These are phyloP conservation scores for Pterobdella sp. DNA, from an alignment of 2,888 invertebrate species.

Conservation along the genomic window DNA sequence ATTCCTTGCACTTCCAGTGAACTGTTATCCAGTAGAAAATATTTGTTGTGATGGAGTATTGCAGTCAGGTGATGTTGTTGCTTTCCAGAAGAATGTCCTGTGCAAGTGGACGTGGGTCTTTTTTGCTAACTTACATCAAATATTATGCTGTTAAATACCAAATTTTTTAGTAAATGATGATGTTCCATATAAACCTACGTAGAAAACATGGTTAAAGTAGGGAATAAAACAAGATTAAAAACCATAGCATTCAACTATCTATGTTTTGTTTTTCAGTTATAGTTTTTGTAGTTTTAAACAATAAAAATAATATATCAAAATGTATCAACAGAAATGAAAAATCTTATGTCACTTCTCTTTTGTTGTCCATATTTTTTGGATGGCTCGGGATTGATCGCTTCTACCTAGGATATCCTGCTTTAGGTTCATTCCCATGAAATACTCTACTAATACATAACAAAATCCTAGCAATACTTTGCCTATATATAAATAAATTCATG, in stretches of 20 bases:
- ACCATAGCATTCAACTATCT: neutral
- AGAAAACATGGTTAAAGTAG: too few relatives aligned
- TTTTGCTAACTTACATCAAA: neutral
- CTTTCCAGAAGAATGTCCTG: slow-evolving; percentile 70
- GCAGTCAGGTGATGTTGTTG: slow-evolving; percentile 61
- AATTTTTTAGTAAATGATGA: neutral
- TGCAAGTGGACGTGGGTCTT: slow-evolving; percentile 88
- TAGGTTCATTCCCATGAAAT: slow-evolving; percentile 55
- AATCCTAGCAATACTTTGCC: neutral
- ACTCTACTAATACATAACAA: neutral
- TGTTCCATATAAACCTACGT: neutral
- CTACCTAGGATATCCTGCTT: slow-evolving; percentile 93
- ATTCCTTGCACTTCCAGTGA: slow-evolving; percentile 37
- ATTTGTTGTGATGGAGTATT: slow-evolving; percentile 69
- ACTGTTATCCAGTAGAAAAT: slow-evolving; percentile 71
- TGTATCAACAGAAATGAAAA: slow-evolving; percentile 72
- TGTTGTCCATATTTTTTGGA: slow-evolving; percentile 89
- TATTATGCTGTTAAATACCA: neutral
- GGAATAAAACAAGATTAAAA: too few relatives aligned
- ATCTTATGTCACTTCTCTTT: slow-evolving; percentile 77
- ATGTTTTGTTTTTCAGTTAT: neutral
- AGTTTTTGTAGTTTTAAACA: neutral
- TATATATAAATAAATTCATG: neutral
- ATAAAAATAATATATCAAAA: neutral
- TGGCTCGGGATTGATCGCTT: slow-evolving; percentile 96